Conservation (phyloP, 1,140 invertebrate species). For the Scylla paramamosain region DNA sequence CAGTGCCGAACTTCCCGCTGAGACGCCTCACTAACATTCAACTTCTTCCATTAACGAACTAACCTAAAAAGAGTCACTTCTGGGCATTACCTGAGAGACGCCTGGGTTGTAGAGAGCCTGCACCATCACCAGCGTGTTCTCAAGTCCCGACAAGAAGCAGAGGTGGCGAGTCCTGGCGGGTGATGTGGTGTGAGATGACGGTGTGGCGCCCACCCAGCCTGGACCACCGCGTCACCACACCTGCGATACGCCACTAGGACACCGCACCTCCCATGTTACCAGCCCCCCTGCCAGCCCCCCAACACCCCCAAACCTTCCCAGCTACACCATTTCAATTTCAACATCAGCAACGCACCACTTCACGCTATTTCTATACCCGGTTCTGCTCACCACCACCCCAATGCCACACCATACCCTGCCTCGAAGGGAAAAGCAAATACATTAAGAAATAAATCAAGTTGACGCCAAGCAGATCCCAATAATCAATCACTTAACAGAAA, state of each 20-base stretch:
- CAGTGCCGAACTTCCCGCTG: too few species aligned
- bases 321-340: background rate
- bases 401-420: background rate
- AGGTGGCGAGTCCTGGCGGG: background rate
- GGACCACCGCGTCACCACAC: background rate
- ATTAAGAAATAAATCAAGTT: background rate
- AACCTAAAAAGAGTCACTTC: background rate
- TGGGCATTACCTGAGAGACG: background rate
- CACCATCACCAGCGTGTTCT: background rate
- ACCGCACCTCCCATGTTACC: constrained; percentile 10
- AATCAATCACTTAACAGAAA: background rate
- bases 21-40: too few species aligned
- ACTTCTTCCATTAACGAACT: too few species aligned
- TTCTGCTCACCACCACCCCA: background rate
- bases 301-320: background rate
- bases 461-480: background rate
- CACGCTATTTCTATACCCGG: background rate
- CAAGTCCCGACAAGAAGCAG: background rate
- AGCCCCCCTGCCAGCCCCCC: background rate
- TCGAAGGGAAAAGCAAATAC: background rate
- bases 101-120: background rate
- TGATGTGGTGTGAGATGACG: background rate
- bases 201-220: background rate
- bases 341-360: background rate
- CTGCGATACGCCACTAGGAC: background rate